Percentiles rank a stretch among this genome's conserved stretches.
phyloP scores from a whole-genome alignment of 2,113 vertebrate species.

The Phocoena sinus region DNA sequence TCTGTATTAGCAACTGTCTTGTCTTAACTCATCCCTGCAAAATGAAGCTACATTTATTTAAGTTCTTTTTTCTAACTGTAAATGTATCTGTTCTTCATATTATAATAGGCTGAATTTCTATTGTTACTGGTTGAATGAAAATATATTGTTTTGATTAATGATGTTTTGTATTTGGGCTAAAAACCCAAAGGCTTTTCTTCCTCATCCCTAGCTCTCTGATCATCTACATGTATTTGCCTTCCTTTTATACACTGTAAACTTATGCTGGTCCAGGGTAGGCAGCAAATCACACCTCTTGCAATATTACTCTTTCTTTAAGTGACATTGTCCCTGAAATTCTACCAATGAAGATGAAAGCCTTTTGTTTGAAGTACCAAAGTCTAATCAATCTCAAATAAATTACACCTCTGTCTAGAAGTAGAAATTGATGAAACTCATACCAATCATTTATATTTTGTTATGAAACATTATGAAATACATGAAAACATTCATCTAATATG shows the following conservation, averaged over 20 bases:
- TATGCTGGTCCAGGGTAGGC: no score
- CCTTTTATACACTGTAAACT: neutral
- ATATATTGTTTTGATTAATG: neutral
- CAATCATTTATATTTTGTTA: neutral
- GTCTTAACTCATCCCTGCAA: neutral
- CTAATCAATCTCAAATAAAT: neutral
- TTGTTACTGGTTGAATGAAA: neutral
- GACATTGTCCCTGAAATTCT: neutral
- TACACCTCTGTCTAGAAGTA: neutral
- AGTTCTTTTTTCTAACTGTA: neutral
- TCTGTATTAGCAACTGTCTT: neutral
- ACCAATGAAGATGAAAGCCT: neutral
- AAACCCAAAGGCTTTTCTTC: neutral
- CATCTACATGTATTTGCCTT: neutral
- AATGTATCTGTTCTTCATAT: neutral
- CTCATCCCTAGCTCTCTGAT: neutral
- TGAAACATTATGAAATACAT: neutral
- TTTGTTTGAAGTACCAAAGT: neutral
- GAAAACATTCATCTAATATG: neutral
- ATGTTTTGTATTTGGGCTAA: neutral
- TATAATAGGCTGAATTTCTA: neutral
- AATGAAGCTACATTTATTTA: neutral
- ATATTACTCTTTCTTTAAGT: neutral
- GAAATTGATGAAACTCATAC: neutral
- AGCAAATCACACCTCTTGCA: neutral